A percentile compares a stretch with the other conserved stretches of the same genome.
These are phyloP conservation scores for Sparidentex hasta DNA, from an alignment of 2,797 vertebrate species.

Conservation along the genomic window DNA sequence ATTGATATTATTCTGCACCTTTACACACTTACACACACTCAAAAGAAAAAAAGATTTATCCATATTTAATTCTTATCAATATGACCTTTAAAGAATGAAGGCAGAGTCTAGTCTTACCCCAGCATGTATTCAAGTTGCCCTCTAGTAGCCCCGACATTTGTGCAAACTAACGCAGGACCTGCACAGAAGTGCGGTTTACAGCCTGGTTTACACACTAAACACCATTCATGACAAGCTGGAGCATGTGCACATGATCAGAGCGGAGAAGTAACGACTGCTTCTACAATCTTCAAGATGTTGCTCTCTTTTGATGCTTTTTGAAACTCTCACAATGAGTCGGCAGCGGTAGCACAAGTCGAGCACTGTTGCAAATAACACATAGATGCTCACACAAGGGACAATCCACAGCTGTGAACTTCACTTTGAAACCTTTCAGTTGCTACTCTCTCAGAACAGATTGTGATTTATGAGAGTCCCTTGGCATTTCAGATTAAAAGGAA, in stretches of 20 bases:
- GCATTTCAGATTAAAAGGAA: constrained; percentile 28
- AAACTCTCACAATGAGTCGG: not conserved
- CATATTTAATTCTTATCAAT: no score
- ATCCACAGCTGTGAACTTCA: not conserved
- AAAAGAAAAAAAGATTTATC: no score
- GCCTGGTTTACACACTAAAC: not conserved
- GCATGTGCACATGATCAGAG: not conserved
- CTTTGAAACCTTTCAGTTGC: not conserved
- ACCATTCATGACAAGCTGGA: constrained; percentile 8
- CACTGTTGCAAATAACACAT: not conserved
- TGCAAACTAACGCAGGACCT: not conserved
- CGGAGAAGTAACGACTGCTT: not conserved
- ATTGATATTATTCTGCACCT: no score
- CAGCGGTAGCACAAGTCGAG: not conserved
- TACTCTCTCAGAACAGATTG: not conserved
- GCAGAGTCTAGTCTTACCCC: not conserved
- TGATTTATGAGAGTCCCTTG: constrained; percentile 15
- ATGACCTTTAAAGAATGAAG: no score
- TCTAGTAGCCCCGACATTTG: not conserved
- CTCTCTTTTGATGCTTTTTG: not conserved
- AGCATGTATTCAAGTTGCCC: constrained; percentile 7
- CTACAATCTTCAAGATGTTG: not conserved
- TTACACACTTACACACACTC: no score
- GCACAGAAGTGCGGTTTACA: not conserved
- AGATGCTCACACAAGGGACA: not conserved